Evolutionary conservation across 2,888 invertebrate genomes (phyloP), one percentile per base, ranked within the genome.

Genomic region (Mongoloraphidia duomilia): DNA sequence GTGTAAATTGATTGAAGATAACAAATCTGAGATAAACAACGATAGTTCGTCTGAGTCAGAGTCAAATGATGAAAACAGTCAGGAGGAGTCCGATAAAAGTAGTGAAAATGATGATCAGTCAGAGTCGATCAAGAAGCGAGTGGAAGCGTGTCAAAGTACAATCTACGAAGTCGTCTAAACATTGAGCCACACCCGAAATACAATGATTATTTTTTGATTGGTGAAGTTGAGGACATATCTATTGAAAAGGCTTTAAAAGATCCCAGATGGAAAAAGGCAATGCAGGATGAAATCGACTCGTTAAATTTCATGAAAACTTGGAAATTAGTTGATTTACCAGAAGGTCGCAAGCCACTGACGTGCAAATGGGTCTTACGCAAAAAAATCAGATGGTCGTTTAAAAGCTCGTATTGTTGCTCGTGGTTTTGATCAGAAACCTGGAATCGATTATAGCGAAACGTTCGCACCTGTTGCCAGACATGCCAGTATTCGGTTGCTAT

Each of bases 391-490:
- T 47, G 54, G 51, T 37, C 41, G 46, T 10, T 14, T 36, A 2
- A 55, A 54, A 40, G 55, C 56, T n/a, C 50, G 55, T 47, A 40
- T 56, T 13, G 61, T 61, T 14, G 59, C 52, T 11, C 54, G 55
- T 47, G 56, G 59, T 8, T 61, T 56, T 52, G 55, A 57, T 42
- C 60, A 62, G 51, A 49, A 17, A 51, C 44, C 51, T 53, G 49
- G 59, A 26, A 50, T 54, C 39, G 58, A 61, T 50, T 61, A 59
- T 58, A 51, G 41, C 36, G 56, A 59, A 53, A 58, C 56, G 5
- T 61, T 60, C 47, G 56, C 54, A 53, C 59, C 60, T 33, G 61
- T 60, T 9, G 60, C 57, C 41, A 46, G 56, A 42, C 51, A 57
- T 50, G 51, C 44, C 5, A 52, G 53, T 3, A 57, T 60, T 49